Evolutionary conservation across 1,140 invertebrate genomes (phyloP).

Genomic region (Pomphorhynchus laevis): DNA sequence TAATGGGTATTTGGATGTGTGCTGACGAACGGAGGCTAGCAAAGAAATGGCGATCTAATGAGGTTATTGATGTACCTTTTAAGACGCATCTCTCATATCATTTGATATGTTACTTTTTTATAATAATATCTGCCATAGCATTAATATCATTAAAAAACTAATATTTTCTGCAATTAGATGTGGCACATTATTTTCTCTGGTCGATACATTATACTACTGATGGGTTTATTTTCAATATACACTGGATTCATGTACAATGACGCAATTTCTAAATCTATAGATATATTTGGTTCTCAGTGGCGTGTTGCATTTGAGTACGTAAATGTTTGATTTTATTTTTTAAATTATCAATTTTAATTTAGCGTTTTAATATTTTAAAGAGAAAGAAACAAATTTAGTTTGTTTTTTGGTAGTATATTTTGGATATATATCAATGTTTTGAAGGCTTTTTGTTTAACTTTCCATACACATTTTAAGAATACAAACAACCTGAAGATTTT

Average conservation of each 20-base stretch:
- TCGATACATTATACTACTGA: conserved; percentile 74
- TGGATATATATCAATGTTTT: too few species aligned
- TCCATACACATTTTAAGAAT: too few species aligned
- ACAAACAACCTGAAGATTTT: too few species aligned
- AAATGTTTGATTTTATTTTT: neutral
- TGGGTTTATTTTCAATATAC: conserved; percentile 84
- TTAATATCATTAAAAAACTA: conserved; percentile 14
- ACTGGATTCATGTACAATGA: conserved; percentile 93
- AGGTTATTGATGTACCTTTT: conserved; percentile 13
- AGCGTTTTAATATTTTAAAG: neutral
- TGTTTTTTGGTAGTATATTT: too few species aligned
- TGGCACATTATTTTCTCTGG: conserved; percentile 86
- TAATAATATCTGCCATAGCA: conserved; percentile 13
- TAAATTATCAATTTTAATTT: neutral
- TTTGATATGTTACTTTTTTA: neutral
- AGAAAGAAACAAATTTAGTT: too few species aligned
- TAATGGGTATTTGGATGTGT: conserved; percentile 28
- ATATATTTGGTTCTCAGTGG: conserved; percentile 62
- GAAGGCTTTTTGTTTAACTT: too few species aligned
- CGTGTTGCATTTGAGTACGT: conserved; percentile 20
- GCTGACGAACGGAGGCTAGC: conserved; percentile 21
- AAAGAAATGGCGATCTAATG: conserved; percentile 16
- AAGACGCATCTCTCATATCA: conserved; percentile 1
- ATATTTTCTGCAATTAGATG: conserved; percentile 30
- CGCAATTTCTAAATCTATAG: conserved; percentile 67